phyloP scores from a whole-genome alignment of 1,140 invertebrate species.

The Magallana gigas region DNA sequence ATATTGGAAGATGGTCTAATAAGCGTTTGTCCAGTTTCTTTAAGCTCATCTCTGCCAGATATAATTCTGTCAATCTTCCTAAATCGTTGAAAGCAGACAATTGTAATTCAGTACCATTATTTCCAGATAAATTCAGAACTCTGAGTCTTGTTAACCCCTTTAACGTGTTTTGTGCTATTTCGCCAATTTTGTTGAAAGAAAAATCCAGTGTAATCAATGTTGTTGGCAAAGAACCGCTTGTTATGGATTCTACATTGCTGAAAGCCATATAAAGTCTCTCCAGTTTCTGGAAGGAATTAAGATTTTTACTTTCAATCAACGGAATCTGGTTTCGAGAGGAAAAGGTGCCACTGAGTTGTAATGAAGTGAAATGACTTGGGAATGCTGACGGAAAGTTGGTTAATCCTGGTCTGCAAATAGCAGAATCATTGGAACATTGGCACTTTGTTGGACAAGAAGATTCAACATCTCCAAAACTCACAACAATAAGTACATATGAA shows the following conservation, averaged over 20 bases:
- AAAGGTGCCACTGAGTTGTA: not conserved
- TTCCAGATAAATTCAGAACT: not conserved
- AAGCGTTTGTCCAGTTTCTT: not conserved
- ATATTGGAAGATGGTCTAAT: not conserved
- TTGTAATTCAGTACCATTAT: not conserved
- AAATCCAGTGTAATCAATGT: not conserved
- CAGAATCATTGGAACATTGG: not conserved
- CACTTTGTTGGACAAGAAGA: not conserved
- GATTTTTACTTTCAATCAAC: not conserved
- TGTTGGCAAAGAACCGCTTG: not conserved
- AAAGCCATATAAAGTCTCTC: slow-evolving; percentile 10
- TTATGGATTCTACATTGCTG: not conserved
- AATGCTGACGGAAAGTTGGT: not conserved
- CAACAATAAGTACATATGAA: not conserved
- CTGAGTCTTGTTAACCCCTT: not conserved
- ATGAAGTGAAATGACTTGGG: not conserved
- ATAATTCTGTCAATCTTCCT: not conserved
- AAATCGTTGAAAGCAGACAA: not conserved
- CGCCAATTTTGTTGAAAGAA: not conserved
- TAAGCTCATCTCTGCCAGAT: not conserved
- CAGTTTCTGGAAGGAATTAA: not conserved
- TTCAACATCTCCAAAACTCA: not conserved
- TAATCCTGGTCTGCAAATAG: not conserved
- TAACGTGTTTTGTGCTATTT: not conserved
- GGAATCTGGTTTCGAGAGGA: not conserved